phyloP scores from a whole-genome alignment of 2,113 vertebrate species.

The Platycercus adscitus region DNA sequence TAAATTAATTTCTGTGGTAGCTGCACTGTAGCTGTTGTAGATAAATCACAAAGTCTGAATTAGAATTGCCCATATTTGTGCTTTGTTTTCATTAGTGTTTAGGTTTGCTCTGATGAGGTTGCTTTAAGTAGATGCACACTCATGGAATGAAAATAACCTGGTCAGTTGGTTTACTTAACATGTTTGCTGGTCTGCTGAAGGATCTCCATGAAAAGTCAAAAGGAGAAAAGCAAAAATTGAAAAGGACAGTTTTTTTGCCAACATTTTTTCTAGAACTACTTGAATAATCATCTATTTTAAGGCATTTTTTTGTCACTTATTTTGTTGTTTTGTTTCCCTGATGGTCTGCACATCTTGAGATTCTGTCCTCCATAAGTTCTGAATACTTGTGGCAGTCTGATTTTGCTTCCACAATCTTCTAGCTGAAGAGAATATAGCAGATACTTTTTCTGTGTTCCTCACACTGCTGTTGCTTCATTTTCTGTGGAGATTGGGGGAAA shows the following conservation, averaged over 20 bases:
- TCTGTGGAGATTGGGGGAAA: not conserved
- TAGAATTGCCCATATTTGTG: not conserved
- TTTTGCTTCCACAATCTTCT: not conserved
- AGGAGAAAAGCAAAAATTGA: not conserved
- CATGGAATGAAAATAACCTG: not conserved
- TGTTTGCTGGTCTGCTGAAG: not conserved
- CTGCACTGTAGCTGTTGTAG: not conserved
- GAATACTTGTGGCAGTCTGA: not conserved
- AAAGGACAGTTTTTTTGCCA: not conserved
- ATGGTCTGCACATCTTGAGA: not conserved
- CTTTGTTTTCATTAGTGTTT: conserved; percentile 12
- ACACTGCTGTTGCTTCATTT: not conserved
- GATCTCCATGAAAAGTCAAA: not conserved
- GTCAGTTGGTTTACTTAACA: not conserved
- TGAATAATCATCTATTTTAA: not conserved
- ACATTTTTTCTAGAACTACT: not conserved
- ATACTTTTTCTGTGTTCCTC: not conserved
- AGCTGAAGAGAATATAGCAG: not conserved
- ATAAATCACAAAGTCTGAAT: not conserved
- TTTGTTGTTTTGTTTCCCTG: not conserved
- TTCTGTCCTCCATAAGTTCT: not conserved
- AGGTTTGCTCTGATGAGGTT: not conserved
- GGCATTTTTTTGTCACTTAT: not conserved
- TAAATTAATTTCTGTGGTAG: not conserved
- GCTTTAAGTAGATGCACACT: not conserved